Base-by-base conservation (phyloP, 2,113 vertebrate genomes). In the Tilapia sparmanii region DNA sequence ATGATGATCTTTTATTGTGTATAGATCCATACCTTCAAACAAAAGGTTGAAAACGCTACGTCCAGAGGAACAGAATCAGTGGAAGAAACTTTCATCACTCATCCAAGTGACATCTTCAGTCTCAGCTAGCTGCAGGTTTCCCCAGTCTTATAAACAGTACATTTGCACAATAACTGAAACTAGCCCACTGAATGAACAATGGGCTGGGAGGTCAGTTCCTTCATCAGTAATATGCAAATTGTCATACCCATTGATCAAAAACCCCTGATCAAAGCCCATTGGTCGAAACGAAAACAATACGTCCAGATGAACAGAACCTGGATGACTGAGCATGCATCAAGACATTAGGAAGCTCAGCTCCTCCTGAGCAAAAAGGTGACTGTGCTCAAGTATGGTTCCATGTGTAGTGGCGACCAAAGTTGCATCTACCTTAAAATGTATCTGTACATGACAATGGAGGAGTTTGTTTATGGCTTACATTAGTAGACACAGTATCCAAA, bases 371-470 rank as follows among this genome's bases (percentile, higher is more conserved):
- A 35, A 8, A 66, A n/a, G 2, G 31, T 12, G 10, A 35, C 10
- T 66, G 1, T n/a, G 10, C 6, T 66, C 18, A 38, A 35, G 5
- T 66, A n/a, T 1, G 10, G 0, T 38, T 38, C 10, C 61, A 13
- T 12, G 10, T 22, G 33, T 38, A 68, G 63, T n/a, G 10, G 6
- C 1, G 1, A 66, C 19, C 18, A n/a, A 66, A 35, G 61, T 4
- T 5, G 9, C 33, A 66, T 66, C 10, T 3, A 13, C 0, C 6
- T n/a, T 35, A 38, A 66, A 38, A 12, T 5, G 19, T 40, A 0
- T 66, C 6, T n/a, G 31, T 38, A 22, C 61, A 66, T 38, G 61
- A 13, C 38, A 0, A 35, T 11, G 0, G 31, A 2, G 0, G 10
- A 38, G 18, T 38, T 35, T 22, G 57, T 15, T 68, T 1, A 68